Evolutionary conservation across 2,797 vertebrate species (phyloP).

Genomic region (Acanthornis magna): DNA sequence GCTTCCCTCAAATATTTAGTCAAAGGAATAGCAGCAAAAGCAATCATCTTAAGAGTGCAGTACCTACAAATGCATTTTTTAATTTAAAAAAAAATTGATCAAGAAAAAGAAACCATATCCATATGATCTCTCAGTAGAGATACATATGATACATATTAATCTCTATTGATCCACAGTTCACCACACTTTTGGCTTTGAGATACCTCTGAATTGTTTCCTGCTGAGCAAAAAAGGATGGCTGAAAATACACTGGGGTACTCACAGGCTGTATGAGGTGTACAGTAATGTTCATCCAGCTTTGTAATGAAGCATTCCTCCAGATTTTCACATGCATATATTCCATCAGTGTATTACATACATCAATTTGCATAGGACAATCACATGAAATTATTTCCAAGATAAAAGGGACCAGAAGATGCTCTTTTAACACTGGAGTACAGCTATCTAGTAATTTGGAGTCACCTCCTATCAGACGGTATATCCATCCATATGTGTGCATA

Average conservation of each 20-base stretch:
- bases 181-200: neutral
- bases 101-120: neutral
- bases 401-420: neutral
- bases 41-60: neutral
- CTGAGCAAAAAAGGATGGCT: neutral
- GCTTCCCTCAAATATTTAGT: neutral
- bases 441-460: neutral
- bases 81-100: neutral
- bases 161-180: neutral
- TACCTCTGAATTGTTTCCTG: neutral
- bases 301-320: neutral
- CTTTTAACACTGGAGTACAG: neutral
- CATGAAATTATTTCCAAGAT: neutral
- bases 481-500: fast-evolving
- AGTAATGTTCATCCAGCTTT: neutral
- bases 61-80: neutral
- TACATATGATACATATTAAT: neutral
- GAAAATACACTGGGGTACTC: neutral
- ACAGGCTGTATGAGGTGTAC: neutral
- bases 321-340: neutral
- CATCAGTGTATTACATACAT: neutral
- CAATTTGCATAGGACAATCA: neutral
- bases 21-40: neutral
- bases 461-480: neutral
- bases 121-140: no score